phyloP scores from a whole-genome alignment of 2,113 vertebrate species.

The Gallinago media region DNA sequence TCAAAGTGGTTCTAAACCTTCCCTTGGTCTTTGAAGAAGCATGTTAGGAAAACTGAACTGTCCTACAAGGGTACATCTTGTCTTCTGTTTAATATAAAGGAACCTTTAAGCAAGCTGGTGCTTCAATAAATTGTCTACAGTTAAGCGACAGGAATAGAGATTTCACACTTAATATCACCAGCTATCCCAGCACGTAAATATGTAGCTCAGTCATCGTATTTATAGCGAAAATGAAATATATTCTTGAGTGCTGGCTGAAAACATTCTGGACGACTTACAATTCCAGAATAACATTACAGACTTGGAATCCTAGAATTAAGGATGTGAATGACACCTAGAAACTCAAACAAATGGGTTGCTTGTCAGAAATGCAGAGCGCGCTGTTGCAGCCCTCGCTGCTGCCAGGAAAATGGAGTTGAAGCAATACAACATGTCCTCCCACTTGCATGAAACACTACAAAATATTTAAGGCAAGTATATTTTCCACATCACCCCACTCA shows the following conservation, averaged over 20 bases:
- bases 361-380: neutral
- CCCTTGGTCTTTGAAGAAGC: neutral
- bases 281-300: neutral
- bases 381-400: neutral
- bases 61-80: accelerated
- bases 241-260: neutral
- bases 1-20: neutral
- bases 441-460: neutral
- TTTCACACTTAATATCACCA: neutral
- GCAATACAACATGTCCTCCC: neutral
- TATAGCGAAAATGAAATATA: neutral
- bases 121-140: neutral
- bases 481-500: neutral
- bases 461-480: conserved; percentile 13
- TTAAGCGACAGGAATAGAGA: neutral
- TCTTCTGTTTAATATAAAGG: neutral
- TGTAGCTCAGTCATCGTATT: neutral
- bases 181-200: neutral
- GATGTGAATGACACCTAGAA: neutral
- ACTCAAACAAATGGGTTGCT: neutral
- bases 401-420: neutral
- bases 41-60: neutral
- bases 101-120: neutral
- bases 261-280: neutral
- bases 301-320: neutral